Conservation (phyloP, 2,113 vertebrate genomes). For the Stegastes partitus region DNA sequence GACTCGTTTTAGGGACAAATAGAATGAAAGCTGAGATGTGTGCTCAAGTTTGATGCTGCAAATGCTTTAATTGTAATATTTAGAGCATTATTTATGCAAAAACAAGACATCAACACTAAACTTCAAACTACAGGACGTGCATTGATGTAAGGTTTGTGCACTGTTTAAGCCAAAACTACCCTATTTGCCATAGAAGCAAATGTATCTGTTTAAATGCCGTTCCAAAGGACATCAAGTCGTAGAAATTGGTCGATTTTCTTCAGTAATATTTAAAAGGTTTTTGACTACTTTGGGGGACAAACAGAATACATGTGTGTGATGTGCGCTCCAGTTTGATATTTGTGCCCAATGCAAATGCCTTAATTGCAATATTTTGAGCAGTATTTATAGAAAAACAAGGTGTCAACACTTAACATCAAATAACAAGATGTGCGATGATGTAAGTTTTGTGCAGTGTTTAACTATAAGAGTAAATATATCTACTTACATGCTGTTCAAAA, state of each 20-base stretch:
- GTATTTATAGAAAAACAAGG: not conserved
- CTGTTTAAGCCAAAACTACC: not conserved
- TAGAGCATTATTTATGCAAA: too few species aligned
- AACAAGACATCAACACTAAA: not conserved
- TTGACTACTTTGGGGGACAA: too few species aligned
- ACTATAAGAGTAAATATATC: not conserved
- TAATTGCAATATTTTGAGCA: too few species aligned
- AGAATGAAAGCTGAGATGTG: not conserved
- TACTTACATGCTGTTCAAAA: conserved; percentile 14
- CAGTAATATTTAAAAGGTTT: too few species aligned
- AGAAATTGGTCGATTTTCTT: too few species aligned
- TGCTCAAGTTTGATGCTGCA: not conserved
- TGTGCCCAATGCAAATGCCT: too few species aligned
- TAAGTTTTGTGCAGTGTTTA: not conserved
- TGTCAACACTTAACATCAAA: not conserved
- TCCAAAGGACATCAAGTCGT: too few species aligned
- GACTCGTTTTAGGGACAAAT: too few species aligned
- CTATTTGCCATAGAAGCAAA: not conserved
- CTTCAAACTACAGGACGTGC: not conserved
- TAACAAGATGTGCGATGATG: not conserved
- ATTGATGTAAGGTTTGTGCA: not conserved
- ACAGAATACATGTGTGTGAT: too few species aligned
- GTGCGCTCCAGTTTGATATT: too few species aligned
- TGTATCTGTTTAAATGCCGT: too few species aligned
- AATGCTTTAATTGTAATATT: too few species aligned